A percentile compares a stretch with the other conserved stretches of the same genome.
phyloP scores from a whole-genome alignment of 2,797 vertebrate genomes.

The Falco cherrug region DNA sequence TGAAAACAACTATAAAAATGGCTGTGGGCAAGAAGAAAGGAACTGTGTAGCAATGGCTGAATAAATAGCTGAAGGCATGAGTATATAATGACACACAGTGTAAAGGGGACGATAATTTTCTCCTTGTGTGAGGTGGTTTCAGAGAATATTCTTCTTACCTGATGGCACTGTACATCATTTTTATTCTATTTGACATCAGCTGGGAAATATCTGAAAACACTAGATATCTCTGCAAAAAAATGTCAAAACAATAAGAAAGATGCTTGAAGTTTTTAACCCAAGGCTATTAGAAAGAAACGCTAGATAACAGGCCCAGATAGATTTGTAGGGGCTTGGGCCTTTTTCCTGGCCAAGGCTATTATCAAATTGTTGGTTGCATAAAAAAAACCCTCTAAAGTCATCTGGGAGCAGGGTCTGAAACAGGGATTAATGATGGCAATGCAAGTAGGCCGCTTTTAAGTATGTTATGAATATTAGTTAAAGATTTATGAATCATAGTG shows the following conservation, averaged over 20 bases:
- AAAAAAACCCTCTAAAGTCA: background rate
- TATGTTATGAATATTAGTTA: background rate
- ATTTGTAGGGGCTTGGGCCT: background rate
- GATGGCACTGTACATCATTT: background rate
- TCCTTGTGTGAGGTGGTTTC: background rate
- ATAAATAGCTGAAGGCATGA: background rate
- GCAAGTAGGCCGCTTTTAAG: background rate
- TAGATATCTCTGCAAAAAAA: background rate
- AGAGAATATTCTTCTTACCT: background rate
- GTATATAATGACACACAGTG: background rate
- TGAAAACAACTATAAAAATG: background rate
- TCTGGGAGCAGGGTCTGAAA: background rate
- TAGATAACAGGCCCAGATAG: background rate
- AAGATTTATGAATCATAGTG: background rate
- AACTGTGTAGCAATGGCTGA: background rate
- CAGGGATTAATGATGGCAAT: background rate
- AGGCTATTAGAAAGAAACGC: background rate
- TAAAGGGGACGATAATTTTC: background rate
- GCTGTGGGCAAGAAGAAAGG: background rate
- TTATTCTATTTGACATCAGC: background rate
- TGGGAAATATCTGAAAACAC: background rate
- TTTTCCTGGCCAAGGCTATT: background rate
- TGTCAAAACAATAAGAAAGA: background rate
- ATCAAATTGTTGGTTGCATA: background rate
- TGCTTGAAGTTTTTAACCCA: background rate